Conservation (phyloP, 2,888 invertebrate genomes). For the Doris montereyensis region DNA sequence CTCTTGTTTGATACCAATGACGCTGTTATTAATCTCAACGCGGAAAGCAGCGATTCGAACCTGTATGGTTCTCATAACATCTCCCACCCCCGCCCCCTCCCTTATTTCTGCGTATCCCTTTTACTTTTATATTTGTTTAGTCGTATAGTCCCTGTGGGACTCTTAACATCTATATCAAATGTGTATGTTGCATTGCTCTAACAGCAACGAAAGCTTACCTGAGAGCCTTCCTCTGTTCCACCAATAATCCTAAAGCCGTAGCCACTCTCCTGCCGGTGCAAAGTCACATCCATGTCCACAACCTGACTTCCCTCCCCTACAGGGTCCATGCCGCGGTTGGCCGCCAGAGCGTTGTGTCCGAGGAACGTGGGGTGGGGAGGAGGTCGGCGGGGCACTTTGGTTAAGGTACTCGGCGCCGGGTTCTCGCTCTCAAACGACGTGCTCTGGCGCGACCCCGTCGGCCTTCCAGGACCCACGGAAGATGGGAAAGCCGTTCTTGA, state of each 20-base stretch:
- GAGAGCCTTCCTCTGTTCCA: slow-evolving; percentile 96
- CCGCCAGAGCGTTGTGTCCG: slow-evolving; percentile 46
- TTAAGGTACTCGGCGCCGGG: slow-evolving; percentile 72
- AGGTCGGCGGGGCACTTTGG: slow-evolving; percentile 58
- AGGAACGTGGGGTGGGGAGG: slow-evolving; percentile 53
- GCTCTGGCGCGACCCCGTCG: slow-evolving; percentile 72
- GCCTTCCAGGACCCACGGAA: slow-evolving; percentile 55
- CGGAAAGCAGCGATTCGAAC: too few species aligned
- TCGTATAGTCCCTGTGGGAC: too few species aligned
- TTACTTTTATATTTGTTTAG: too few species aligned
- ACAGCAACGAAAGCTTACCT: too few species aligned
- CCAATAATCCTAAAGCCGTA: slow-evolving; percentile 99
- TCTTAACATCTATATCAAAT: too few species aligned
- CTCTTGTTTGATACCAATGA: too few species aligned
- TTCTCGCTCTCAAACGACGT: slow-evolving; percentile 79
- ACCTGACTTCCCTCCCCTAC: slow-evolving; percentile 52
- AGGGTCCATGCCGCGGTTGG: slow-evolving; percentile 28
- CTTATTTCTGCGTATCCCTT: too few species aligned
- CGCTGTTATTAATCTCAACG: too few species aligned
- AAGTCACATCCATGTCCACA: slow-evolving; percentile 83
- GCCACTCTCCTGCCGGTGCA: slow-evolving; percentile 92
- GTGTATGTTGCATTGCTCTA: too few species aligned
- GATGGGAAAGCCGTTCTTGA: slow-evolving; percentile 33
- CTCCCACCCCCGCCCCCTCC: too few species aligned
- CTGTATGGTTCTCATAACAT: too few species aligned